These are phyloP conservation scores for Phymastichus coffea DNA, from an alignment of 1,140 invertebrate species.

Conservation along the genomic window DNA sequence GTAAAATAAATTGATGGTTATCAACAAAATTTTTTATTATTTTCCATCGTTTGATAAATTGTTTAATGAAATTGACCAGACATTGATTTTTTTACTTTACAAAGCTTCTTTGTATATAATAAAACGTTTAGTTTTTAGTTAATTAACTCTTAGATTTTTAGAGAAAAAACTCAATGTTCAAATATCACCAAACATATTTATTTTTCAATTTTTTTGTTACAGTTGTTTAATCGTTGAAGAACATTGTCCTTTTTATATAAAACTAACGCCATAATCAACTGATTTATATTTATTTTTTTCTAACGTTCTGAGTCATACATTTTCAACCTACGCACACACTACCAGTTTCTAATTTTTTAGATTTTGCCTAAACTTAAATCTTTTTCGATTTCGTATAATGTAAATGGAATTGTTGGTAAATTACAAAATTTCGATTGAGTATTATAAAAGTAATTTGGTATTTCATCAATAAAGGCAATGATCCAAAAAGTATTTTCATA, in stretches of 20 bases:
- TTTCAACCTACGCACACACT: background rate
- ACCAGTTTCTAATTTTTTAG: too few species aligned
- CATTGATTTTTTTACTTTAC: too few species aligned
- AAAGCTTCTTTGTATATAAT: too few species aligned
- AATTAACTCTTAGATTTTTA: constrained; percentile 15
- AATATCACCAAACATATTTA: background rate
- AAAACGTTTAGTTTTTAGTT: too few species aligned
- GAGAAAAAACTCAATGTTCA: background rate
- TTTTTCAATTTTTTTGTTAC: too few species aligned
- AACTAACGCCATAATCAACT: background rate
- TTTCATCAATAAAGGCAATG: background rate
- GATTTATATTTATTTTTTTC: constrained; percentile 2
- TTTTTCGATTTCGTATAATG: too few species aligned
- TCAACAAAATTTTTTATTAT: too few species aligned
- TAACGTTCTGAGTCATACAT: background rate
- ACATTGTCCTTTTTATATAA: background rate
- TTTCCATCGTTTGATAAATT: too few species aligned
- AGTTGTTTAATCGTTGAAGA: too few species aligned
- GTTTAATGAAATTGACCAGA: too few species aligned
- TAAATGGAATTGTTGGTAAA: constrained; percentile 5
- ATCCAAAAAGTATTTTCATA: constrained; percentile 18
- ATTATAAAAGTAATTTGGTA: background rate
- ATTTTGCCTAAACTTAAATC: too few species aligned
- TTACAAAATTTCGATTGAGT: background rate
- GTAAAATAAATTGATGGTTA: too few species aligned